phyloP scores from a whole-genome alignment of 2,113 vertebrate species.

The Lampris megalopsis region DNA sequence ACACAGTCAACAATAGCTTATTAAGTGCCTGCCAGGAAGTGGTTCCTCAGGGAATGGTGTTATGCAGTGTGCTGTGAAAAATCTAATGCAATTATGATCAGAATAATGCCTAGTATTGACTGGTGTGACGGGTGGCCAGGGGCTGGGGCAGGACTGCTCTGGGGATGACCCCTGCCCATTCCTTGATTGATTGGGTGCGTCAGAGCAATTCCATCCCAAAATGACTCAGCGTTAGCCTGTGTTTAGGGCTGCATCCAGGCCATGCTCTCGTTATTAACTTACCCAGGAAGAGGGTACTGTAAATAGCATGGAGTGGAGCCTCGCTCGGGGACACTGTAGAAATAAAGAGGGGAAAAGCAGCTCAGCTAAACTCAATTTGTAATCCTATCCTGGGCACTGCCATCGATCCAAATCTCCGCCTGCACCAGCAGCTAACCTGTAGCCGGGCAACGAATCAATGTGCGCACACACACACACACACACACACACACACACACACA shows the following conservation, averaged over 20 bases:
- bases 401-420: conserved; percentile 71
- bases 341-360: conserved; percentile 69
- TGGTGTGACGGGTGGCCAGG: conserved; percentile 52
- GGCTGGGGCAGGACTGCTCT: conserved; percentile 64
- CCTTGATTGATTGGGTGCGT: conserved; percentile 76
- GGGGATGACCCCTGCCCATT: conserved; percentile 71
- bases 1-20: conserved; percentile 56
- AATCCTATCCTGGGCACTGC: conserved; percentile 74
- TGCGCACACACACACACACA: neutral
- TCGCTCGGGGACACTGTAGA: conserved; percentile 67
- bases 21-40: conserved; percentile 66
- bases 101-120: conserved; percentile 74
- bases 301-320: conserved; percentile 75
- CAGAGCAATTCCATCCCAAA: conserved; percentile 65
- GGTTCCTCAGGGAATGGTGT: conserved; percentile 32
- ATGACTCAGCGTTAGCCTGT: conserved; percentile 60
- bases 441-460: conserved; percentile 51
- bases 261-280: conserved; percentile 74
- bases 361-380: conserved; percentile 79
- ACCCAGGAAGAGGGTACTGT: conserved; percentile 73
- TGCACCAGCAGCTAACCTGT: conserved; percentile 50
- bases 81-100: conserved; percentile 73
- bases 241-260: conserved; percentile 56
- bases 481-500: neutral
- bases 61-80: conserved; percentile 60